These are phyloP conservation scores for Drosophila sulfurigaster DNA, from an alignment of 1,140 invertebrate genomes.

Conservation along the genomic window DNA sequence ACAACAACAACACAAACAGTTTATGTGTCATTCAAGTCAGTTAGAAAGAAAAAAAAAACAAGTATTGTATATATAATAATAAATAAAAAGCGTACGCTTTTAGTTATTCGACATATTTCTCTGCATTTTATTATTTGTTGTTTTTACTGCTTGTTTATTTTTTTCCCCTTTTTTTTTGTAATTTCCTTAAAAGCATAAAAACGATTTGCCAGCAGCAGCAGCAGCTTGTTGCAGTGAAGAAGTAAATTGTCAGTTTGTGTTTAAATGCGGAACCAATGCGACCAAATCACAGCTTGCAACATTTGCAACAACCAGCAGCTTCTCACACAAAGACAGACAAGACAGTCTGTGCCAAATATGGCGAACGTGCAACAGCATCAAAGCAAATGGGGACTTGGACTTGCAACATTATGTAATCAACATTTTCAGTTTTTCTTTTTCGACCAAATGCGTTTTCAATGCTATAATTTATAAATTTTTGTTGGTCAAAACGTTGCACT, in stretches of 20 bases:
- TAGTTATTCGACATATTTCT: constrained; percentile 8
- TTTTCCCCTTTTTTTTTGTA: constrained; percentile 8
- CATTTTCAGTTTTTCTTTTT: constrained; percentile 26
- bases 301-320: constrained; percentile 27
- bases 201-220: constrained; percentile 44
- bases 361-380: constrained; percentile 18
- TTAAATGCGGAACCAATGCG: constrained; percentile 50
- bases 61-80: constrained; percentile 9
- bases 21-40: constrained; percentile 42
- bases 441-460: constrained; percentile 39
- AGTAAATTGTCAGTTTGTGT: constrained; percentile 42
- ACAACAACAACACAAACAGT: constrained; percentile 14
- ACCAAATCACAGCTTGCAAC: constrained; percentile 39
- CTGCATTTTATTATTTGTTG: neutral
- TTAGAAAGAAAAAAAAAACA: constrained; percentile 17
- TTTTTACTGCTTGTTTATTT: neutral
- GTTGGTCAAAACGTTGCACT: constrained; percentile 26
- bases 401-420: constrained; percentile 41
- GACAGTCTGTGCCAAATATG: constrained; percentile 28
- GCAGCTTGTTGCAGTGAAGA: constrained; percentile 29
- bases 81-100: constrained; percentile 24
- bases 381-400: constrained; percentile 12
- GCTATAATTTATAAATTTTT: constrained; percentile 39
- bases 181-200: constrained; percentile 62
- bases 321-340: neutral